A percentile compares a stretch with the other conserved stretches of the same genome.
Conservation (phyloP, 2,113 vertebrate genomes). For the Neogobius melanostomus region DNA sequence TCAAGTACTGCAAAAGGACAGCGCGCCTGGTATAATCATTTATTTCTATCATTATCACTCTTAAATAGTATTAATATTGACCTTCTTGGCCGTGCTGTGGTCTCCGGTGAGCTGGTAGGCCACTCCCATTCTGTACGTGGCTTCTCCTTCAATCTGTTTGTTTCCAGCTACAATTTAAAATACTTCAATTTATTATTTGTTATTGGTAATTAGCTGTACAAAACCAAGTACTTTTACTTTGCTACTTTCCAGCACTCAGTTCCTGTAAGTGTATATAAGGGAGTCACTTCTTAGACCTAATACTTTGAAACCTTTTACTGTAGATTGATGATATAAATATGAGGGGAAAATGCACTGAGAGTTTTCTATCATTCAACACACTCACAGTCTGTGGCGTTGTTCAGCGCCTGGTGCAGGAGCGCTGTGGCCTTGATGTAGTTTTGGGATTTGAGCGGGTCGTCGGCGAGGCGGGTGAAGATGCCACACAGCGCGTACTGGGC, state of each 20-base stretch:
- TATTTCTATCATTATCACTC: no score
- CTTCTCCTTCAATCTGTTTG: slow-evolving; percentile 30
- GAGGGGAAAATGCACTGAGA: no score
- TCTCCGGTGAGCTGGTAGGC: slow-evolving; percentile 42
- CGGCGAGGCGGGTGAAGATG: slow-evolving; percentile 37
- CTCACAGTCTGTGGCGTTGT: slow-evolving; percentile 23
- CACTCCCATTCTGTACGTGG: slow-evolving; percentile 37
- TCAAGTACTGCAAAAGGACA: slow-evolving; percentile 57
- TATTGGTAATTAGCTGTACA: no score
- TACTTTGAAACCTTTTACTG: no score
- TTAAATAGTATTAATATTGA: neutral
- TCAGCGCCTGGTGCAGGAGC: slow-evolving; percentile 35
- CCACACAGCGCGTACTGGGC: neutral
- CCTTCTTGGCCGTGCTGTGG: slow-evolving; percentile 37
- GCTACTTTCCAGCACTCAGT: no score
- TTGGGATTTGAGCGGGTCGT: accelerated
- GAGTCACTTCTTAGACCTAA: no score
- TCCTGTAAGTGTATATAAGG: no score
- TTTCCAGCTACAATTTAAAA: slow-evolving; percentile 46
- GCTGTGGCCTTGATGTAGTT: neutral
- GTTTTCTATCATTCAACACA: neutral
- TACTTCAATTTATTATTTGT: no score
- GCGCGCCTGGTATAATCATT: no score
- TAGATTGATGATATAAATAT: no score
- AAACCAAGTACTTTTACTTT: no score